A percentile compares a stretch with the other conserved stretches of the same genome.
phyloP scores from a whole-genome alignment of 2,797 vertebrate species.

The Scleropages formosus region DNA sequence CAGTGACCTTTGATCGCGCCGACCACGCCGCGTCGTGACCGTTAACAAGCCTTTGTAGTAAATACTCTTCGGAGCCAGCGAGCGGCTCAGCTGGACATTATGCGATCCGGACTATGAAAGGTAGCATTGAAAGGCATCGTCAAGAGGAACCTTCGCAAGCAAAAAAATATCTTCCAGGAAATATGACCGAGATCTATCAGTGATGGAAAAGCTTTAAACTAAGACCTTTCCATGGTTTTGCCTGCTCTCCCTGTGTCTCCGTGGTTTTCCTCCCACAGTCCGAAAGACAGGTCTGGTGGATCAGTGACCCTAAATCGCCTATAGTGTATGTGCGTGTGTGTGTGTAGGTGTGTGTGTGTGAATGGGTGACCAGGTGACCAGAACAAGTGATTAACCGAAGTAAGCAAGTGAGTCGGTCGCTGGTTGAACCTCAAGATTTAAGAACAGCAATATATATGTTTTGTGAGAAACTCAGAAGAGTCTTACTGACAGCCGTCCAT shows the following conservation, averaged over 20 bases:
- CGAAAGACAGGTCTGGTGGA: no score
- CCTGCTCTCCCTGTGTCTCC: no score
- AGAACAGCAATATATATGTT: neutral
- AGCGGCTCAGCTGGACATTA: neutral
- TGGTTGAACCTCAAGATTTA: neutral
- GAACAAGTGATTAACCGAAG: neutral
- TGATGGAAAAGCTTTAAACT: neutral
- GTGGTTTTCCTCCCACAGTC: no score
- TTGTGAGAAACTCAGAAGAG: conserved; percentile 6
- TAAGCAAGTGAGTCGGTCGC: neutral
- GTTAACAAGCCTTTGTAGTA: neutral
- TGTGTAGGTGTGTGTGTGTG: no score
- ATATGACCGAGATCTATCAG: neutral
- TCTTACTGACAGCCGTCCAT: conserved; percentile 33
- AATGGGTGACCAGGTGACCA: no score
- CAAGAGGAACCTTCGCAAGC: neutral
- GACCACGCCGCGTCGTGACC: neutral
- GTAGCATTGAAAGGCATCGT: no score
- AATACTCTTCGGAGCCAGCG: neutral
- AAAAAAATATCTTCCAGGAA: no score
- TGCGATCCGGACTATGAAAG: neutral
- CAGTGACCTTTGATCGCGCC: neutral
- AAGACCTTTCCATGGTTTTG: no score
- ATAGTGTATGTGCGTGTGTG: no score
- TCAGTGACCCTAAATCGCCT: no score